phyloP scores from a whole-genome alignment of 2,888 invertebrate genomes.

The Diloba caeruleocephala region DNA sequence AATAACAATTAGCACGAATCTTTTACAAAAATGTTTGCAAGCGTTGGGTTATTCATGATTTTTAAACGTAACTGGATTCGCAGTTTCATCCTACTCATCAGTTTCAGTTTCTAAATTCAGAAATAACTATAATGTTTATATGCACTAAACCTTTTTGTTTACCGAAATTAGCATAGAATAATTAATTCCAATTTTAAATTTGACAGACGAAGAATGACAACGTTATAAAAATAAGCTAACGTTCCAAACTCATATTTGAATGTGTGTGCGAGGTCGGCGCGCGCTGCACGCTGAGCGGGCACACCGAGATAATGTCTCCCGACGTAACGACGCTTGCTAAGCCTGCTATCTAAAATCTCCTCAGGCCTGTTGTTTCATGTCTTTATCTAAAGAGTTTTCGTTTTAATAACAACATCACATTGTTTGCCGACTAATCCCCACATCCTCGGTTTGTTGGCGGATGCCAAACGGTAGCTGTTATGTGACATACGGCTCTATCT shows the following conservation, averaged over 20 bases:
- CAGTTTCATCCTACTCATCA: too few relatives aligned
- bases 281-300: slow-evolving; percentile 49
- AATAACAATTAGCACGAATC: too few relatives aligned
- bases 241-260: slow-evolving; percentile 38
- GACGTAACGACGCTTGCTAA: slow-evolving; percentile 58
- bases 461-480: slow-evolving; percentile 86
- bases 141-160: background rate
- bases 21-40: too few relatives aligned
- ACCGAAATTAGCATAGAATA: background rate
- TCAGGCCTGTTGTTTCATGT: slow-evolving; percentile 72
- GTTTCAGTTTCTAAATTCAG: too few relatives aligned
- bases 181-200: slow-evolving; percentile 9
- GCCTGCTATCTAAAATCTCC: slow-evolving; percentile 78
- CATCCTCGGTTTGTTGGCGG: slow-evolving; percentile 78
- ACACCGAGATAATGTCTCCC: slow-evolving; percentile 60
- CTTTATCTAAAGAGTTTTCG: slow-evolving; percentile 79
- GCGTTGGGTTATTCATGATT: too few relatives aligned
- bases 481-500: slow-evolving; percentile 88
- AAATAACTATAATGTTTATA: background rate
- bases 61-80: too few relatives aligned
- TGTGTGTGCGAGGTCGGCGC: slow-evolving; percentile 33
- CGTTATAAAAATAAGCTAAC: slow-evolving; percentile 22
- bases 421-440: slow-evolving; percentile 84
- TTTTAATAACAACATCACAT: slow-evolving; percentile 77
- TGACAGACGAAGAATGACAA: slow-evolving; percentile 18